phyloP scores from a whole-genome alignment of 2,113 vertebrate species.

The Hyaena hyaena region DNA sequence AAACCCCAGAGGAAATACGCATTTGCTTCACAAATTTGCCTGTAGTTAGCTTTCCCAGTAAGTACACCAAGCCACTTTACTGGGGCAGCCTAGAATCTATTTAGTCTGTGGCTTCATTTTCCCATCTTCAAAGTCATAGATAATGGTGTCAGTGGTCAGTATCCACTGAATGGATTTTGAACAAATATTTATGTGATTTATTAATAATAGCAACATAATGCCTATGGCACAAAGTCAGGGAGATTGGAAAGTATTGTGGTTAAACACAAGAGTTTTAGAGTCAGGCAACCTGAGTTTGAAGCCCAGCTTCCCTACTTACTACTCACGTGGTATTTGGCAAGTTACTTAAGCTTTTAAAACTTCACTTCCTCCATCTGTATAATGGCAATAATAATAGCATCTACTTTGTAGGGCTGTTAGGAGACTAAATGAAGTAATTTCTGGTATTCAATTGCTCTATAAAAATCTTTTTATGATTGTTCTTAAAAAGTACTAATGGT shows the following conservation, averaged over 20 bases:
- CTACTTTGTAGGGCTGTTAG: neutral
- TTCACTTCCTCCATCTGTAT: conserved; percentile 52
- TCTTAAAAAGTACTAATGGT: conserved; percentile 23
- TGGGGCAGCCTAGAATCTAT: neutral
- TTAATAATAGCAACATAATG: neutral
- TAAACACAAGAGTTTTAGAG: neutral
- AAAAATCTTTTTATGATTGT: conserved; percentile 32
- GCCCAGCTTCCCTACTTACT: neutral
- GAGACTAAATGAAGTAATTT: conserved; percentile 30
- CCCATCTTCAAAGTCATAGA: neutral
- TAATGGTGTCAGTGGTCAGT: neutral
- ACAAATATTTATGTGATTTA: conserved; percentile 32
- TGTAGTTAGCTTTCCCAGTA: neutral
- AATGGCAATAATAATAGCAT: conserved; percentile 17
- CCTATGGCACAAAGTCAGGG: neutral
- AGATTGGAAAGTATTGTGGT: neutral
- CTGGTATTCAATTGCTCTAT: conserved; percentile 10
- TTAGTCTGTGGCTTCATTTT: conserved; percentile 23
- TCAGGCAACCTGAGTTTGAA: neutral
- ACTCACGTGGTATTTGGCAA: neutral
- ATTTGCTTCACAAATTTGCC: conserved; percentile 22
- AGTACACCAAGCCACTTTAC: accelerated
- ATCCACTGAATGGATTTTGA: neutral
- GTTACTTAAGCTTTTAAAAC: conserved; percentile 42
- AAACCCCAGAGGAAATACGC: conserved; percentile 28